Evolutionary conservation across 2,888 invertebrate genomes (phyloP).

Genomic region (Anorthoa munda): DNA sequence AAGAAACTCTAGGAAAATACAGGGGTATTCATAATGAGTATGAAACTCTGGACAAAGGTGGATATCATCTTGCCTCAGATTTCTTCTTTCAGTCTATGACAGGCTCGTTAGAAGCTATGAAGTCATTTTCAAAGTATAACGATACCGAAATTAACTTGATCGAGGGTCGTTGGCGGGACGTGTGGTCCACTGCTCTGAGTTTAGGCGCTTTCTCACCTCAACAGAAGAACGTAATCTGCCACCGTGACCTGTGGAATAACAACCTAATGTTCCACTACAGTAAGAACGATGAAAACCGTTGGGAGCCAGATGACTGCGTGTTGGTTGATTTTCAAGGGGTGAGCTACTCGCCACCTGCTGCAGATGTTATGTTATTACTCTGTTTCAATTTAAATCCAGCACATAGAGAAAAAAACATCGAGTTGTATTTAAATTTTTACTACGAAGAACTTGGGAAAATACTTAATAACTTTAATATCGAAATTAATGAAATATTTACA

Average conservation of each 20-base stretch:
- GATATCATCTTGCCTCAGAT: constrained; percentile 74
- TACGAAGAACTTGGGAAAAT: constrained; percentile 86
- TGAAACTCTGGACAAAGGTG: constrained; percentile 73
- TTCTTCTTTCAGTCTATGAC: constrained; percentile 84
- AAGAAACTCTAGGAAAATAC: constrained; percentile 72
- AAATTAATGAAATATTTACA: constrained; percentile 82
- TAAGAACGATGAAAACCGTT: constrained; percentile 55
- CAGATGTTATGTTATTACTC: constrained; percentile 91
- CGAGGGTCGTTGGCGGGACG: constrained; percentile 75
- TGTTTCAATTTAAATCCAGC: constrained; percentile 88
- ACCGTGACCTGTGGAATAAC: constrained; percentile 92
- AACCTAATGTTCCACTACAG: constrained; percentile 91
- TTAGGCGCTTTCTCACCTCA: constrained; percentile 76
- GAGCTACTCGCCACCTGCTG: constrained; percentile 92
- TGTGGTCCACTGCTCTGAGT: constrained; percentile 78
- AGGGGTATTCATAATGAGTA: constrained; percentile 77
- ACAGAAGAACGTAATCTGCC: constrained; percentile 90
- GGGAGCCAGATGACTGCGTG: constrained; percentile 89
- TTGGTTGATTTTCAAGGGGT: constrained; percentile 93
- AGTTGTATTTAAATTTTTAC: constrained; percentile 90
- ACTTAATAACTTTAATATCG: constrained; percentile 81
- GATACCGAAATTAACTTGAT: constrained; percentile 69
- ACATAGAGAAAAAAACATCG: constrained; percentile 87
- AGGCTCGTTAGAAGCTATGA: constrained; percentile 81
- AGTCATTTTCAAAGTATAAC: constrained; percentile 78